A percentile compares a stretch with the other conserved stretches of the same genome.
These are phyloP conservation scores for Garra rufa DNA, from an alignment of 2,113 vertebrate species.

Conservation along the genomic window DNA sequence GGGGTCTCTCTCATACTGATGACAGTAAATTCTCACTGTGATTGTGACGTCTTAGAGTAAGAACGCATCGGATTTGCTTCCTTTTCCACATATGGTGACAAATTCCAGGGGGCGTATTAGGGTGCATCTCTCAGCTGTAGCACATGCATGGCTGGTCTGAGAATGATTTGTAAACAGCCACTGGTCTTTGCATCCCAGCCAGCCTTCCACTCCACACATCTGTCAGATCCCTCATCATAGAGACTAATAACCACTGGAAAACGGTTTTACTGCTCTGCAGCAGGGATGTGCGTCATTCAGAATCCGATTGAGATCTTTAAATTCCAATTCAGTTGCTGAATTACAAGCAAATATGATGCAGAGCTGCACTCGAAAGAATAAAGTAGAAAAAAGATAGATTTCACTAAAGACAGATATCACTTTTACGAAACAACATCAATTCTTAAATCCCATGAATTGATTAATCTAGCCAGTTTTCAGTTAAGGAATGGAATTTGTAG, in stretches of 20 bases:
- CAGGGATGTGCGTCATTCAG: not conserved
- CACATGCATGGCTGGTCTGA: conserved; percentile 10
- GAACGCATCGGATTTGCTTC: conserved; percentile 40
- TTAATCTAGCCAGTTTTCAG: no score
- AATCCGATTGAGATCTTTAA: not conserved
- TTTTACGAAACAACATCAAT: no score
- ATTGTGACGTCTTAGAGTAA: conserved; percentile 23
- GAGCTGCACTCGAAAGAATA: not conserved
- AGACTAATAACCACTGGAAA: conserved; percentile 9
- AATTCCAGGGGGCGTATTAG: conserved; percentile 22
- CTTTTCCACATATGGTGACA: conserved; percentile 44
- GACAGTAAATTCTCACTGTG: not conserved
- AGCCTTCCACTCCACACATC: not conserved
- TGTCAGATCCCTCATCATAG: conserved; percentile 11
- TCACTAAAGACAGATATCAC: no score
- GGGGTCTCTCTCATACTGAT: conserved; percentile 17
- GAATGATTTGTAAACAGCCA: conserved; percentile 35
- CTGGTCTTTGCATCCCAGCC: not conserved
- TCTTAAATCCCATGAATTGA: no score
- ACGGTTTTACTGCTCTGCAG: conserved; percentile 11
- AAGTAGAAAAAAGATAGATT: not conserved
- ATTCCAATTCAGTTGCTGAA: not conserved
- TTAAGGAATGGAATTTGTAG: no score
- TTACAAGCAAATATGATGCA: not conserved
- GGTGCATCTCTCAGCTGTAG: conserved; percentile 5